Evolutionary conservation across 2,797 vertebrate species (phyloP), one percentile per base, ranked within the genome.

Genomic region (Danio jaintianensis): DNA sequence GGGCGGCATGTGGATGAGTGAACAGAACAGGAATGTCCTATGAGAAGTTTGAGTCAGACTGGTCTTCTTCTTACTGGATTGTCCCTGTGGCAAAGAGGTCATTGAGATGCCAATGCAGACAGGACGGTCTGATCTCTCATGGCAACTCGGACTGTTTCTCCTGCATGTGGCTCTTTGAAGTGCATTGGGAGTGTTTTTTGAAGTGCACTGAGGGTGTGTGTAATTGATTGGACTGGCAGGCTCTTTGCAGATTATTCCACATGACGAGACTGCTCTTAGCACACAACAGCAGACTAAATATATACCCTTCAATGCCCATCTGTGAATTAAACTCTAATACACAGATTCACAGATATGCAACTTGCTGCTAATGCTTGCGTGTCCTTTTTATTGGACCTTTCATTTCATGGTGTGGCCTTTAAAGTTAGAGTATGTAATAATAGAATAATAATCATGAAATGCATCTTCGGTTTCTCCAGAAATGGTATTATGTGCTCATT

Each of bases 181-280:
- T 66, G 59, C 59, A 68, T 62, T 53, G 71, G 50, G 58, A 83
- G 62, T 71, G 71, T 75, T 64, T 52, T 80, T 40, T 75, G 67
- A 66, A 64, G 69, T 73, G 73, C 22, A 62, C 36, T 56, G 67
- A n/a, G 50, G 84, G 72, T 71, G 69, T 77, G 61, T 69, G 58
- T 78, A 82, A 84, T 71, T 80, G 76, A 75, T 69, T 82, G 64
- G 71, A 76, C 70, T 82, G 75, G 75, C 79, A 84, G 64, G 58
- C 75, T 76, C 18, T 80, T 79, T 82, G 77, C 68, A 77, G 80
- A 92, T 92, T 92, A 91, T 88, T 91, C 87, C 84, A 88, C 87
- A 88, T 85, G 89, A 83, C 82, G 87, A 90, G 87, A 88, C 75
- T 45, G 89, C 89, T 91, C 87, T 87, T 78, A 79, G 76, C 45